Percentiles rank a stretch among this genome's conserved stretches.
These are phyloP conservation scores for Magallana angulata DNA, from an alignment of 1,140 invertebrate genomes.

Conservation along the genomic window DNA sequence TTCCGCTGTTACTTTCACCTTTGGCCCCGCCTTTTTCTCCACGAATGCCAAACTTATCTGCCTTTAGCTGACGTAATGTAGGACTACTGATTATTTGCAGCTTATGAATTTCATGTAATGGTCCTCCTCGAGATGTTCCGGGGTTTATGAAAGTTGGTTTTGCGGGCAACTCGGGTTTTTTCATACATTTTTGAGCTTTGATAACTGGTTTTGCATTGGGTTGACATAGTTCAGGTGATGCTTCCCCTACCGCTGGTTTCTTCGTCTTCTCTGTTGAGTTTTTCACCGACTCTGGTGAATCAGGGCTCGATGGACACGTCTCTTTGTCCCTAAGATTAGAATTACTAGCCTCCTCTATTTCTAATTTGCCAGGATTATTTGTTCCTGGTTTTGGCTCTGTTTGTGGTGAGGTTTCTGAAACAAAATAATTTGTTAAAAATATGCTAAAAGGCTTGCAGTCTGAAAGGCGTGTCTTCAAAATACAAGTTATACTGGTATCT, in stretches of 20 bases:
- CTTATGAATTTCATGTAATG: constrained; percentile 42
- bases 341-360: background rate
- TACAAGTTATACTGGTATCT: too few species aligned
- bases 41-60: constrained; percentile 48
- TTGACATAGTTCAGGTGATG: background rate
- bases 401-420: background rate
- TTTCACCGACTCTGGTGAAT: background rate
- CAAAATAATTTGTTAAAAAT: too few species aligned
- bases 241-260: background rate
- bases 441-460: too few species aligned
- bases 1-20: constrained; percentile 53
- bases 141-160: constrained; percentile 62
- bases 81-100: constrained; percentile 45
- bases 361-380: background rate
- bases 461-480: too few species aligned
- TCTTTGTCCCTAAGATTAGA: background rate
- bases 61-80: constrained; percentile 53
- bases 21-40: constrained; percentile 52
- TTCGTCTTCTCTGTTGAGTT: background rate
- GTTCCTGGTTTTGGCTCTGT: background rate
- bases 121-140: constrained; percentile 46
- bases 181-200: constrained; percentile 13
- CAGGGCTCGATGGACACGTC: background rate
- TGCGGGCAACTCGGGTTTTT: constrained; percentile 58
- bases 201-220: background rate